Evolutionary conservation across 2,888 invertebrate genomes (phyloP).

Genomic region (Odontothrips loti): DNA sequence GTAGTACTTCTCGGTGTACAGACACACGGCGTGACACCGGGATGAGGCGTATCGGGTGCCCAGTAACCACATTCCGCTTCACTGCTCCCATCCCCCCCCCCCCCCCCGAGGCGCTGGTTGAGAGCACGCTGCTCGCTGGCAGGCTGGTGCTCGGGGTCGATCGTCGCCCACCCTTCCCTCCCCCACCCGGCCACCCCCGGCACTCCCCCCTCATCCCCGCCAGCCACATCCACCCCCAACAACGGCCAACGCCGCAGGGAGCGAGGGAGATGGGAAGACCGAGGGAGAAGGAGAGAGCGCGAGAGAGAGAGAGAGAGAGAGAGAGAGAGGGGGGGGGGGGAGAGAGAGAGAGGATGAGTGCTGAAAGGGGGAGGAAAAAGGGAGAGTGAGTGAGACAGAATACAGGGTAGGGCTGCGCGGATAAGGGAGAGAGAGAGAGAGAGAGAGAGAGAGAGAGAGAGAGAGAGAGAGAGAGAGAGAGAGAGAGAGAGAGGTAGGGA

Average conservation of each 20-base stretch:
- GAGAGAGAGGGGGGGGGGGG: not conserved
- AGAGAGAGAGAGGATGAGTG: not conserved
- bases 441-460: not conserved
- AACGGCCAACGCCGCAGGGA: too few species aligned
- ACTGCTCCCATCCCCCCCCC: not conserved
- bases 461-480: not conserved
- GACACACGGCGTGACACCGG: not conserved
- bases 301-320: not conserved
- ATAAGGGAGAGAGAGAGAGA: not conserved
- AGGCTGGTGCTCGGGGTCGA: not conserved
- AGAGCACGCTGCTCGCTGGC: constrained; percentile 7
- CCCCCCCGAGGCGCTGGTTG: not conserved
- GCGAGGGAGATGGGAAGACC: too few species aligned
- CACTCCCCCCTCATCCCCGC: not conserved
- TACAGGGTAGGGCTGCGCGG: too few species aligned
- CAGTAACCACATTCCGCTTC: constrained; percentile 6
- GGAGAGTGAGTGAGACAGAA: not conserved
- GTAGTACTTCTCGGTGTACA: not conserved
- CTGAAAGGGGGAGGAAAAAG: not conserved
- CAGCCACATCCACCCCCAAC: not conserved
- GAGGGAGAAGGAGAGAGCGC: not conserved
- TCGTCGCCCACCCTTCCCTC: not conserved
- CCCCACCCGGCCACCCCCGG: not conserved
- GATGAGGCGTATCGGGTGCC: constrained; percentile 12
- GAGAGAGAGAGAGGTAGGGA: not conserved